Percentiles rank a stretch among this genome's conserved stretches.
Evolutionary conservation across 2,113 vertebrate genomes (phyloP).

Genomic region (Taxidea taxus): DNA sequence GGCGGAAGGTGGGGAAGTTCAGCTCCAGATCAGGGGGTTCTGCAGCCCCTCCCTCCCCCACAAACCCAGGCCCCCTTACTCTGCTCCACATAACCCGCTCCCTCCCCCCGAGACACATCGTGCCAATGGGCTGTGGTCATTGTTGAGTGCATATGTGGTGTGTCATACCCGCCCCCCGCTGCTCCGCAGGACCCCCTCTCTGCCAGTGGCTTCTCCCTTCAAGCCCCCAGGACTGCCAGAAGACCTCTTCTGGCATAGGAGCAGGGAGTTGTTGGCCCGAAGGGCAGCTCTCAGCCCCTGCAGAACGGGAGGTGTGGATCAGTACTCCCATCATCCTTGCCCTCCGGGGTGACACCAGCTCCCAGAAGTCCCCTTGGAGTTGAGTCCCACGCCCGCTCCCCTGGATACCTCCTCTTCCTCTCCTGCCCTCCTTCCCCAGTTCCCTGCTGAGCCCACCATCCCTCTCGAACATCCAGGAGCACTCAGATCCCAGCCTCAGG

Average conservation of each 20-base stretch:
- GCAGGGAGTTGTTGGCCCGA: background rate
- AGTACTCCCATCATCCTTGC: background rate
- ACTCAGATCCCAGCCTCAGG: background rate
- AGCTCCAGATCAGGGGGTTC: background rate
- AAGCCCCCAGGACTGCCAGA: accelerated
- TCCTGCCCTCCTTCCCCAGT: background rate
- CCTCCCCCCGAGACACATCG: accelerated
- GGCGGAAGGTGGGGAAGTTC: background rate
- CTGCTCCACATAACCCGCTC: too few species aligned
- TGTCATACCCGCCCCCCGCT: accelerated
- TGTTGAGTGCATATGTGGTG: accelerated
- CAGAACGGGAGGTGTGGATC: background rate
- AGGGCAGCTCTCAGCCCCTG: background rate
- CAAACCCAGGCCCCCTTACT: background rate
- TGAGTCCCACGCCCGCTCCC: background rate
- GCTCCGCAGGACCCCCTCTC: background rate
- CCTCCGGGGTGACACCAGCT: too few species aligned
- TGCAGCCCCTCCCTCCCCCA: too few species aligned
- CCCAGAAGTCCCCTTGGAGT: background rate
- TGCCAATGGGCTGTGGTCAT: too few species aligned
- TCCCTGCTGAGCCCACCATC: background rate
- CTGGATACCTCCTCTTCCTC: background rate
- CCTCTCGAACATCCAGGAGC: background rate
- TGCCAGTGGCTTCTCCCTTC: background rate
- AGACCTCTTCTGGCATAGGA: background rate